phyloP scores from a whole-genome alignment of 1,140 invertebrate species.

The Grapholita molesta region DNA sequence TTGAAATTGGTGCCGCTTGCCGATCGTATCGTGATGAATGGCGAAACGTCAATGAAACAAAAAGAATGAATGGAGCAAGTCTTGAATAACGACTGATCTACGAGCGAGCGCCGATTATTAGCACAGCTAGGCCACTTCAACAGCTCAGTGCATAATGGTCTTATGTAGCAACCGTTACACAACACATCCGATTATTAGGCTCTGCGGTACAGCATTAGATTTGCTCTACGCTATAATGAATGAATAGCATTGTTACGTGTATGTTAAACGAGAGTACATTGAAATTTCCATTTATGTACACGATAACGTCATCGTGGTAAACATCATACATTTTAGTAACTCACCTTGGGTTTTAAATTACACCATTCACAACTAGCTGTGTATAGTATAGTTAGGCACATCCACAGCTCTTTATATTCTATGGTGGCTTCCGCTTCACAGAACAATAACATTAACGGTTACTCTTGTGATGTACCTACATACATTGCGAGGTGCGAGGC shows the following conservation, averaged over 20 bases:
- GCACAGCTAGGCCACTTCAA: not conserved
- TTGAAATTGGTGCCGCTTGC: not conserved
- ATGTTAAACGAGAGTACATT: not conserved
- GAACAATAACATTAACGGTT: not conserved
- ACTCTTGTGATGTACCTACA: not conserved
- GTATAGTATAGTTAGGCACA: too few relatives aligned
- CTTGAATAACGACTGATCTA: constrained; percentile 18
- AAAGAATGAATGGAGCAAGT: constrained; percentile 32
- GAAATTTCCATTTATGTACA: not conserved
- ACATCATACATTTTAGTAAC: not conserved
- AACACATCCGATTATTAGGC: not conserved
- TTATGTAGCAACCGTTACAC: not conserved
- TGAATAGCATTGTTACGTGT: not conserved
- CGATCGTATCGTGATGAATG: constrained; percentile 24
- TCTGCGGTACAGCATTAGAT: not conserved
- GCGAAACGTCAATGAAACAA: constrained; percentile 27
- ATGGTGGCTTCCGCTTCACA: not conserved
- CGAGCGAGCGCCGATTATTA: not conserved
- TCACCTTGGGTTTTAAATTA: not conserved
- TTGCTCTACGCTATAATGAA: constrained; percentile 4
- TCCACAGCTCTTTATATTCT: not conserved
- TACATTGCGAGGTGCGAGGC: too few relatives aligned
- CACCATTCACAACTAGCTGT: not conserved
- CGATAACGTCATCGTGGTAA: not conserved
- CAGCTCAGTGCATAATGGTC: not conserved